phyloP scores from a whole-genome alignment of 1,140 invertebrate genomes.

The Melanaphis sacchari region DNA sequence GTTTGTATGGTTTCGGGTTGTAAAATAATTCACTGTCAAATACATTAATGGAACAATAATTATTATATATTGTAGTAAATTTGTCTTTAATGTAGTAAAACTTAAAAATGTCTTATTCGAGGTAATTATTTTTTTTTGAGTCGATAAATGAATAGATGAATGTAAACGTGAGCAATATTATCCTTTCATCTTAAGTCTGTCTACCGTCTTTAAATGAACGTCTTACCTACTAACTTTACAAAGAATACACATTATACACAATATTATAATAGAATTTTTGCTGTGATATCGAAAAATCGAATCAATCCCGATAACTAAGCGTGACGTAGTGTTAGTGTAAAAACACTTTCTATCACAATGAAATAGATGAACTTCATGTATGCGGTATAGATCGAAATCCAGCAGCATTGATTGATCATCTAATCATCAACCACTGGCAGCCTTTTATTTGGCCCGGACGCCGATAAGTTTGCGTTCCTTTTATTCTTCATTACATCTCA shows the following conservation, averaged over 20 bases:
- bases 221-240: neutral
- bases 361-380: constrained; percentile 1
- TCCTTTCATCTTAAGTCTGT: neutral
- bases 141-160: neutral
- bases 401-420: constrained; percentile 23
- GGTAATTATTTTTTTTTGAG: neutral
- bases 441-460: neutral
- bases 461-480: constrained; percentile 4
- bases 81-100: neutral
- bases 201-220: neutral
- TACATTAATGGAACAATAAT: neutral
- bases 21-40: neutral
- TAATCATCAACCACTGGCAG: neutral
- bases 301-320: neutral
- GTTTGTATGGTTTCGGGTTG: neutral
- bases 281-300: neutral
- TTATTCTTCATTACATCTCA: constrained; percentile 2
- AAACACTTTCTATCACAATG: neutral
- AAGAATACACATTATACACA: neutral
- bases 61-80: neutral
- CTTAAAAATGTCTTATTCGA: neutral
- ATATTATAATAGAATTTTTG: neutral
- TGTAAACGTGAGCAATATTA: neutral
- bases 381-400: neutral
- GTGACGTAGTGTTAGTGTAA: neutral